Percentiles rank a stretch among this genome's conserved stretches.
These are phyloP conservation scores for Cossypha caffra DNA, from an alignment of 2,797 vertebrate genomes.

Conservation along the genomic window DNA sequence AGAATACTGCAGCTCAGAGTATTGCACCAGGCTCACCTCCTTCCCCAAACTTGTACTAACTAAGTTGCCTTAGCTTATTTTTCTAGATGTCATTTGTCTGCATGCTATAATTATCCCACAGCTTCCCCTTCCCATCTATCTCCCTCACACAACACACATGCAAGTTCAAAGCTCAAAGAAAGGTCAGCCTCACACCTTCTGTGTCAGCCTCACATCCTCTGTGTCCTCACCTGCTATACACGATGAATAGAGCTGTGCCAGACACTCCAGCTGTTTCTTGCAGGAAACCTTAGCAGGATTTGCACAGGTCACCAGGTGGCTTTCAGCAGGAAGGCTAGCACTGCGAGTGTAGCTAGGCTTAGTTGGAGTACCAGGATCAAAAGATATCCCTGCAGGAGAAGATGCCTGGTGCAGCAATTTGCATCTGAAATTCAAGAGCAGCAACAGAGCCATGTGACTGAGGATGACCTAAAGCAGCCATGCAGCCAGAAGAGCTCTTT, in stretches of 20 bases:
- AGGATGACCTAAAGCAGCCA: not conserved
- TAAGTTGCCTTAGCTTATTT: not conserved
- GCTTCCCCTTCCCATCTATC: not conserved
- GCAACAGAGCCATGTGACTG: not conserved
- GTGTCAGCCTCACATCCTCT: not conserved
- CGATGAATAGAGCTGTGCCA: conserved; percentile 89
- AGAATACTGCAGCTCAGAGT: not conserved
- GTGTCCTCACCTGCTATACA: conserved; percentile 88
- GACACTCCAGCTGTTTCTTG: conserved; percentile 82
- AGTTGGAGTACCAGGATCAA: conserved; percentile 81
- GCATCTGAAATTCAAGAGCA: conserved; percentile 78
- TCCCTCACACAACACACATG: not conserved
- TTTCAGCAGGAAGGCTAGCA: conserved; percentile 80
- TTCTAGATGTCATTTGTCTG: not conserved
- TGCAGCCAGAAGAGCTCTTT: not conserved
- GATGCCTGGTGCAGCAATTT: conserved; percentile 85
- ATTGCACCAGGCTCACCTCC: not conserved
- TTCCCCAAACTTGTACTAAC: not conserved
- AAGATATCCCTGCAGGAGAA: conserved; percentile 67
- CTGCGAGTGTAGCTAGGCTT: conserved; percentile 75
- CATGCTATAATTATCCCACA: not conserved
- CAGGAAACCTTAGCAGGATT: conserved; percentile 86
- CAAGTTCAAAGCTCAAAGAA: not conserved
- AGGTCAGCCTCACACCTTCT: not conserved
- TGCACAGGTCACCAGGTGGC: conserved; percentile 76